Base-by-base conservation (phyloP, 2,113 vertebrate genomes). In the Triplophysa rosa region DNA sequence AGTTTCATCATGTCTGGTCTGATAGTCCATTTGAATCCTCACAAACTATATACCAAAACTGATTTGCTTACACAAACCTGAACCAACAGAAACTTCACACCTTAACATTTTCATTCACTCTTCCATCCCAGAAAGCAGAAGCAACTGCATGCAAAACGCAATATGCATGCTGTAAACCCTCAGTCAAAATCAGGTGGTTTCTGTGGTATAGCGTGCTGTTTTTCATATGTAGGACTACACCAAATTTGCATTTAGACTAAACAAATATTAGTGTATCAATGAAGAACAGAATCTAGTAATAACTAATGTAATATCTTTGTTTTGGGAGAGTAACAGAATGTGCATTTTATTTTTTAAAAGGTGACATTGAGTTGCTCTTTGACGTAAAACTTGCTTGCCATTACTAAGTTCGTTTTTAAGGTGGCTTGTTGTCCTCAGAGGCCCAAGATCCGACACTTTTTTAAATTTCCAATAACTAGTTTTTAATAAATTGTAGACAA, bases 41-140 rank as follows among this genome's bases (percentile, higher is more conserved):
- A 52, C 49, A 71, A 67, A 21, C 17, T 71, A 71, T 71, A 37
- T 71, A 71, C 56, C n/a, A 63, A 54, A 61, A 58, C 16, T 21
- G 24, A 79, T 79, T 79, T 79, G 77, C 13, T 26, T 79, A 68
- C 54, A 69, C 24, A 68, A 68, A 68, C 10, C n/a, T 12, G 58
- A 72, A 42, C 8, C 33, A 40, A 16, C 54, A 73, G 12, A 72
- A 7, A 58, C 6, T 8, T 16, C 21, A 19, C 7, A 45, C 70
- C 70, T 24, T 33, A 61, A 0, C n/a, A 61, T 73, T 73, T 72
- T 16, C 13, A 24, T 73, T 61, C 58, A 23, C 21, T 59, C 52
- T 5, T 29, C 37, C 12, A 71, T 14, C 5, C 52, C 19, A 45
- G 13, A 17, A 45, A 23, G 45, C 52, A 61, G 14, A 42, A 45